Evolutionary conservation across 2,797 vertebrate species (phyloP).

Genomic region (Mionectes olivaceus): DNA sequence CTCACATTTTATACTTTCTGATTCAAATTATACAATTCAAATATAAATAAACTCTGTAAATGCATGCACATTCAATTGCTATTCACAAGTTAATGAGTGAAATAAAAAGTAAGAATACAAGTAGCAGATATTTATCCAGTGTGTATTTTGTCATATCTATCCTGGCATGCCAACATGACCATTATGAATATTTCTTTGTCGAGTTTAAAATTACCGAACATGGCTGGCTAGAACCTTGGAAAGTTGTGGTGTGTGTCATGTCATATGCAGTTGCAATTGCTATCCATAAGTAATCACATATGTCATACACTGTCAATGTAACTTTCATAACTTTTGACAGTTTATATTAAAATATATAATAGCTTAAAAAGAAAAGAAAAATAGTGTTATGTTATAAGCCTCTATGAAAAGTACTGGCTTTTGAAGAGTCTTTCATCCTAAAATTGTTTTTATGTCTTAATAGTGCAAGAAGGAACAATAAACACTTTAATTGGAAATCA

Average conservation of each 20-base stretch:
- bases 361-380: neutral
- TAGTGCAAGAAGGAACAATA: slow-evolving; percentile 90
- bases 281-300: neutral
- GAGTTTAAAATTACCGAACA: neutral
- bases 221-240: neutral
- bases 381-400: neutral
- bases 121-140: neutral
- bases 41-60: neutral
- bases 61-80: neutral
- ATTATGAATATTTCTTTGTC: neutral
- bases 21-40: neutral
- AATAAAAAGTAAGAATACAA: neutral
- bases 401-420: neutral
- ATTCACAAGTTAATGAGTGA: neutral
- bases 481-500: slow-evolving; percentile 92
- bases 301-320: neutral
- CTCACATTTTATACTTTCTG: neutral
- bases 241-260: neutral
- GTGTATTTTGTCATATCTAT: neutral
- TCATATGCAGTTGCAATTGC: neutral
- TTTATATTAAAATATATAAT: neutral
- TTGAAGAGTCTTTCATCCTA: neutral
- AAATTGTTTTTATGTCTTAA: slow-evolving; percentile 40
- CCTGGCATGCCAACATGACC: neutral
- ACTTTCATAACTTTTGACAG: neutral